Base-by-base conservation (phyloP, 37 sponge, comb jelly and placozoan species). In the Hormiphora californensis region DNA sequence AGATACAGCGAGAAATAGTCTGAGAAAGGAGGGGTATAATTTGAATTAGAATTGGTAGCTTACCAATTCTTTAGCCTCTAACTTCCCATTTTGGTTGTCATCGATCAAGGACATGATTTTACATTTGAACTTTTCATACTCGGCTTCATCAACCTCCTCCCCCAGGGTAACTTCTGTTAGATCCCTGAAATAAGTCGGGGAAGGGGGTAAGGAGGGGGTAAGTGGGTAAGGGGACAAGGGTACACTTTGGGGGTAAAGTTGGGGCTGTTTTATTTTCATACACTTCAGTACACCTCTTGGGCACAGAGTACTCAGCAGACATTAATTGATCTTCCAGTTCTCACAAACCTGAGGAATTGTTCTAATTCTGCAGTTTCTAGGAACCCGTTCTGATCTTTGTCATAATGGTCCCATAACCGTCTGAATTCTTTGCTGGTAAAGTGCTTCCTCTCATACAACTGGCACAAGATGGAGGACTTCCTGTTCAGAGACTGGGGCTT, bases 351-450 rank as follows among this genome's bases (percentile, higher is more conserved):
- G 0, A 73, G 44, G 23, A 73, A 73, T 3, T 46, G 3, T 19
- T 73, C 81, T 27, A 73, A 46, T 33, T 73, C 81, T 4, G 81
- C 35, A 40, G 40, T 43, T 17, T 73, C 81, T 28, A 73, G 43
- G 38, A 33, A 73, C 5, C 81, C 81, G 23, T 36, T 73, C 21
- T 46, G 46, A 40, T 73, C 81, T 73, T 73, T 73, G 23, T 73
- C 81, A 41, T 73, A 73, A 28, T 43, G 43, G 46, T 73, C 81
- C 81, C 81, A 73, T 1, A 73, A 28, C 43, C 81, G 41, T 40
- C 81, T 73, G 81, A 73, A 73, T 40, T 73, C 81, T 40, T 73
- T 39, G 46, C 81, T 73, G 46, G 81, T 73, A 28, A 73, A 73
- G 23, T 73, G 81, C 23, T 73, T 73, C 38, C 43, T 73, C 44